phyloP scores from a whole-genome alignment of 2,113 vertebrate species.

The Megaceryle maxima region DNA sequence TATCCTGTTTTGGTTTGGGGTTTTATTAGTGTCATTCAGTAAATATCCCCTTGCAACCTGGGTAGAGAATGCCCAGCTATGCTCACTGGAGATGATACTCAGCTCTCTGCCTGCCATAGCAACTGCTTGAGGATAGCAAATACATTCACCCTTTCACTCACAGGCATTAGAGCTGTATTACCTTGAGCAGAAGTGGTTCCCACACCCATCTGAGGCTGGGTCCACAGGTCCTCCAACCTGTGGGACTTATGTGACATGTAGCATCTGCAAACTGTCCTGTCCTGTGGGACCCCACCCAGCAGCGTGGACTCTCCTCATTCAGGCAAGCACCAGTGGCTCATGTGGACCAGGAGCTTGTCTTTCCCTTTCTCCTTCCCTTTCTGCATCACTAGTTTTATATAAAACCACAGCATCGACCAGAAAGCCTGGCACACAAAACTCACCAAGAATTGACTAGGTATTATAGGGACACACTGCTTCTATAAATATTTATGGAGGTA shows the following conservation, averaged over 20 bases:
- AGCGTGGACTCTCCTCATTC: background rate
- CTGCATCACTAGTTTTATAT: background rate
- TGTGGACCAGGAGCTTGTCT: background rate
- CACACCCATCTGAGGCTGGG: background rate
- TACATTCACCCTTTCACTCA: background rate
- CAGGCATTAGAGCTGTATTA: fast-evolving
- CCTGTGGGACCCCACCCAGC: background rate
- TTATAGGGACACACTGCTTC: background rate
- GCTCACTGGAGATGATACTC: background rate
- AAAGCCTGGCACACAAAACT: background rate
- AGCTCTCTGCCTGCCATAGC: background rate
- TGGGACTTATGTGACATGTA: fast-evolving
- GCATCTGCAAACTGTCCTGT: background rate
- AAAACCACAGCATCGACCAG: background rate
- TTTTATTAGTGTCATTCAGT: constrained; percentile 35
- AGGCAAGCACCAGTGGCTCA: background rate
- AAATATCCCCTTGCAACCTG: background rate
- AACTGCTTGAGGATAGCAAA: background rate
- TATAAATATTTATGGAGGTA: constrained; percentile 52
- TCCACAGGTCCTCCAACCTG: background rate
- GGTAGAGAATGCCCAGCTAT: background rate
- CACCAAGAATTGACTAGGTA: background rate
- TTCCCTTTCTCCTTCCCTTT: background rate
- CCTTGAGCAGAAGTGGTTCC: background rate
- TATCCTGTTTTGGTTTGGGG: constrained; percentile 14